These are phyloP conservation scores for Drosophila macrothrix DNA, from an alignment of 2,888 invertebrate species.

Conservation along the genomic window DNA sequence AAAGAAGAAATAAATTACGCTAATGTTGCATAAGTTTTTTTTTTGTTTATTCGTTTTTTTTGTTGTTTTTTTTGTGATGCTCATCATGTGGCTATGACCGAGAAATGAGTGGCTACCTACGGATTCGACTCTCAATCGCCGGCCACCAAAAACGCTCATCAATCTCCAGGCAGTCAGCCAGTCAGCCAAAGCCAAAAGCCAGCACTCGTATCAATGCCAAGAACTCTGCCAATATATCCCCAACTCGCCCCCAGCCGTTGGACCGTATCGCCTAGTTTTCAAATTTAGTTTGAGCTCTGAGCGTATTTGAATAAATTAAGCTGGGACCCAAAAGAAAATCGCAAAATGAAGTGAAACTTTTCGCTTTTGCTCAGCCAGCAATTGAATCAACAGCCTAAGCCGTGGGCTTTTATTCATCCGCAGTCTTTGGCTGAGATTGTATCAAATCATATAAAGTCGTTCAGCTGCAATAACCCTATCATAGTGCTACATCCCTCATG, in stretches of 20 bases:
- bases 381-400: slow-evolving; percentile 63
- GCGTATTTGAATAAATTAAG: slow-evolving; percentile 31
- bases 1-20: slow-evolving; percentile 58
- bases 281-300: slow-evolving; percentile 17
- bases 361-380: slow-evolving; percentile 29
- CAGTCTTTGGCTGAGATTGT: slow-evolving; percentile 28
- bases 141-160: slow-evolving; percentile 48
- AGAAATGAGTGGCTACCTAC: slow-evolving; percentile 32
- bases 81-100: slow-evolving; percentile 40
- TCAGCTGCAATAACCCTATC: not conserved
- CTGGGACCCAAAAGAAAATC: slow-evolving; percentile 8
- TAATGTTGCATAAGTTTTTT: slow-evolving; percentile 67
- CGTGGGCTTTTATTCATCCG: slow-evolving; percentile 12
- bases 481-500: not conserved
- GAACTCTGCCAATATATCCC: slow-evolving; percentile 54
- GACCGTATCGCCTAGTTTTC: slow-evolving; percentile 50
- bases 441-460: slow-evolving; percentile 52
- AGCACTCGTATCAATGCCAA: slow-evolving; percentile 66
- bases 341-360: slow-evolving; percentile 64
- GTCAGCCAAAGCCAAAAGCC: not conserved
- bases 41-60: slow-evolving; percentile 2
- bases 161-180: slow-evolving; percentile 56
- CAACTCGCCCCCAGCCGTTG: slow-evolving; percentile 1
- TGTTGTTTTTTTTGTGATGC: slow-evolving; percentile 16
- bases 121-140: slow-evolving; percentile 49